Evolutionary conservation across 2,113 vertebrate genomes (phyloP).

Genomic region (Xiphorhynchus elegans): DNA sequence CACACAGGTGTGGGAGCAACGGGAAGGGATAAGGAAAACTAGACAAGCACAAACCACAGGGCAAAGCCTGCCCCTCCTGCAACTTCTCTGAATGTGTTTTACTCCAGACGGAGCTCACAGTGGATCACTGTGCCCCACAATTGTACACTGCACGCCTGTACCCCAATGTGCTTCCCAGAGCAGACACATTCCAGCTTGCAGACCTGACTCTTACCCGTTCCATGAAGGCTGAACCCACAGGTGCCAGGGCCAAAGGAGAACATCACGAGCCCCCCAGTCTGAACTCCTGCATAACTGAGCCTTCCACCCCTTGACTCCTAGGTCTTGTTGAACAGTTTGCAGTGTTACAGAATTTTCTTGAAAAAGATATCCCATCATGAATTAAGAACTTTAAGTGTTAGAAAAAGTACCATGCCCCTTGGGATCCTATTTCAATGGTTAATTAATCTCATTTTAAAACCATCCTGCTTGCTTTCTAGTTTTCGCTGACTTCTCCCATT

Average conservation of each 20-base stretch:
- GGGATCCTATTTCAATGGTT: not conserved
- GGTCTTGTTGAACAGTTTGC: not conserved
- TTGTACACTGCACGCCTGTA: fast-evolving
- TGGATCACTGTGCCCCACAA: not conserved
- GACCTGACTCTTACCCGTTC: not conserved
- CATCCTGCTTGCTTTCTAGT: not conserved
- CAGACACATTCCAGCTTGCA: not conserved
- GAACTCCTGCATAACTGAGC: not conserved
- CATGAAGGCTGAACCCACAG: not conserved
- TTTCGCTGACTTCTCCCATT: not conserved
- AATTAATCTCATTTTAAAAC: slow-evolving; percentile 1
- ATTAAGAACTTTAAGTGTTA: not conserved
- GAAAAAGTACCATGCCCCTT: not conserved
- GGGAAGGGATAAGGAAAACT: not conserved
- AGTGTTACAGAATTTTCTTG: not conserved
- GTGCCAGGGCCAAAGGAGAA: not conserved
- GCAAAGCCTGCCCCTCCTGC: not conserved
- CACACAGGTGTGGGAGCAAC: not conserved
- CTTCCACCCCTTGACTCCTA: fast-evolving
- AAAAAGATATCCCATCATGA: not conserved
- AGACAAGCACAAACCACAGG: not conserved
- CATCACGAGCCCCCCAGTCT: fast-evolving
- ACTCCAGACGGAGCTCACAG: not conserved
- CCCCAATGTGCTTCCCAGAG: no score
- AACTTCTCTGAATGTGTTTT: not conserved